These are phyloP conservation scores for Apoda limacodes DNA, from an alignment of 2,888 invertebrate species.

Conservation along the genomic window DNA sequence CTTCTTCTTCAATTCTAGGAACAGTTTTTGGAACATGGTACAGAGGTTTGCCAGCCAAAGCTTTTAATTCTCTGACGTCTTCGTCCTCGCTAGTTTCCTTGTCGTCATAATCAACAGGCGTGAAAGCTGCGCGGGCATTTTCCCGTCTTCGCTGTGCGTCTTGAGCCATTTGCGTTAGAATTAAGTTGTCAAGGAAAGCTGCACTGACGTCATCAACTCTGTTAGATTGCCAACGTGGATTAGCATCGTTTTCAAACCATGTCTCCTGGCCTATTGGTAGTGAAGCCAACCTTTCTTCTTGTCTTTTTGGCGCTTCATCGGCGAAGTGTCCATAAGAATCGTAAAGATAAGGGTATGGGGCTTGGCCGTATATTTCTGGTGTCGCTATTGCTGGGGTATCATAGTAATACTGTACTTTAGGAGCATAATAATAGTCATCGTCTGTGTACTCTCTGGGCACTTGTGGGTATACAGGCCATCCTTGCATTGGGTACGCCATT, in stretches of 20 bases:
- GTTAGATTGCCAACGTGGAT: constrained; percentile 50
- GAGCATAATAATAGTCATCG: constrained; percentile 69
- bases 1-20: constrained; percentile 53
- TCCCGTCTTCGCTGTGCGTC: constrained; percentile 64
- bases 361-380: constrained; percentile 51
- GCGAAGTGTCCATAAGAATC: constrained; percentile 63
- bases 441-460: constrained; percentile 60
- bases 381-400: constrained; percentile 41
- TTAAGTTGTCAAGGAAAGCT: constrained; percentile 75
- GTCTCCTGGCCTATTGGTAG: constrained; percentile 76
- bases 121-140: constrained; percentile 54
- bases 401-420: constrained; percentile 62
- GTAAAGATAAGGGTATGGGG: constrained; percentile 54
- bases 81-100: constrained; percentile 68
- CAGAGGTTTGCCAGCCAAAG: constrained; percentile 66
- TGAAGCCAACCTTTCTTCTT: constrained; percentile 71
- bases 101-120: constrained; percentile 49
- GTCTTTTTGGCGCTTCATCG: constrained; percentile 71
- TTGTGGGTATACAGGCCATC: constrained; percentile 64
- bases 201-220: constrained; percentile 69
- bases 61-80: constrained; percentile 74
- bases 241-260: constrained; percentile 70
- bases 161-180: constrained; percentile 74
- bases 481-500: constrained; percentile 52
- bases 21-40: constrained; percentile 60